Conservation (phyloP, 2,113 vertebrate genomes). For the Xiphophorus couchianus region DNA sequence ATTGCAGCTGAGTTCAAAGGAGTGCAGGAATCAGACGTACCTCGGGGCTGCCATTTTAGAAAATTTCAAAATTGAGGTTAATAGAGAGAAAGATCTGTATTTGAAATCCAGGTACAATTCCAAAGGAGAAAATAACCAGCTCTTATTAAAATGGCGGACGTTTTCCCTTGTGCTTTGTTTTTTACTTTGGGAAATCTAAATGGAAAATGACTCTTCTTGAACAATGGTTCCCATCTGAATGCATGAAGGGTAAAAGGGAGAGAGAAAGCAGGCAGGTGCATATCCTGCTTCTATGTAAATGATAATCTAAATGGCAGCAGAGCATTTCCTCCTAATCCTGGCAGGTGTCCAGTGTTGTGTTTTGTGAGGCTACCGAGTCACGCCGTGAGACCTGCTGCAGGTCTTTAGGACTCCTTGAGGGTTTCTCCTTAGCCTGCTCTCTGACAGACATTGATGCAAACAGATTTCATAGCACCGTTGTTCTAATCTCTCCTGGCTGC, state of each 20-base stretch:
- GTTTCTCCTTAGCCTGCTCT: conserved; percentile 41
- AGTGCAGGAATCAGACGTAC: conserved; percentile 44
- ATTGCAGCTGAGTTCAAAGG: conserved; percentile 69
- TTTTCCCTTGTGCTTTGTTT: conserved; percentile 14
- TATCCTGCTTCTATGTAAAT: conserved; percentile 43
- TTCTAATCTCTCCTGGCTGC: conserved; percentile 39
- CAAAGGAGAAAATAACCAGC: conserved; percentile 49
- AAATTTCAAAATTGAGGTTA: conserved; percentile 53
- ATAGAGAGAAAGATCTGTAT: conserved; percentile 54
- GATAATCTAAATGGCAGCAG: conserved; percentile 45
- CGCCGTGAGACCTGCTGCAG: conserved; percentile 18
- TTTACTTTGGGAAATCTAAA: conserved; percentile 64
- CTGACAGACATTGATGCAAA: conserved; percentile 54
- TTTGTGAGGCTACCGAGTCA: conserved; percentile 29
- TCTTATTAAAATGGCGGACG: conserved; percentile 36
- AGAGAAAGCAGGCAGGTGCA: conserved; percentile 41
- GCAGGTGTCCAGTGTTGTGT: conserved; percentile 49
- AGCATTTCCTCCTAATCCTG: conserved; percentile 33
- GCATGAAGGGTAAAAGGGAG: conserved; percentile 32
- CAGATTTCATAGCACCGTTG: conserved; percentile 21
- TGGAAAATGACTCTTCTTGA: conserved; percentile 62
- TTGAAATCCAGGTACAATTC: conserved; percentile 35
- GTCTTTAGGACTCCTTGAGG: conserved; percentile 18
- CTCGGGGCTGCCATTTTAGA: conserved; percentile 61
- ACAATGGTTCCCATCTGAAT: conserved; percentile 54